Evolutionary conservation across 2,797 vertebrate genomes (phyloP), one percentile per base, ranked within the genome.

Genomic region (Brachyrhaphis roseni): DNA sequence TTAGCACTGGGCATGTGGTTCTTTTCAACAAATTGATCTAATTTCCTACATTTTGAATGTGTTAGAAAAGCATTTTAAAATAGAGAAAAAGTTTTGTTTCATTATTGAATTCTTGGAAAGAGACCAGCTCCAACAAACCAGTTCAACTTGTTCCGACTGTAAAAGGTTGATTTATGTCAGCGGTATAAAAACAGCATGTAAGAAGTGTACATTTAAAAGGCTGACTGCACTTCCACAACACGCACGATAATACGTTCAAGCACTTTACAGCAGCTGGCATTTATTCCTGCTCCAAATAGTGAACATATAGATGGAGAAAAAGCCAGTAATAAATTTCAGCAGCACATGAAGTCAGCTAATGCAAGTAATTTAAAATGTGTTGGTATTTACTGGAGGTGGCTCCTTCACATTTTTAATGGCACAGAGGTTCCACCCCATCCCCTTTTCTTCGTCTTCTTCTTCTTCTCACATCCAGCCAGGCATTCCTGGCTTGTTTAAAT

Each of bases 401-500:
- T 81, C 86, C 86, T 86, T 87, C 87, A 91, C 89, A 78, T 31
- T 81, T 89, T 93, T 92, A 92, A 93, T 90, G 84, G 89, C 78
- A 79, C 71, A 81, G 84, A 82, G 80, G 86, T 88, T 87, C 90
- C 89, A 88, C 82, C 73, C 75, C 88, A 83, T 82, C 86, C 87
- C 74, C 88, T 87, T 81, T 57, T 34, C 76, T 47, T 47, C 46
- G 5, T 23, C 49, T 8, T 26, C 49, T 91, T 84, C 89, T 88
- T 88, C 92, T 92, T 94, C 86, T 75, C 75, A 85, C 87, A 94
- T 93, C 94, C 95, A 96, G 93, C 93, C 94, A 96, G 94, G 95
- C 95, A 96, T 97, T 96, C 96, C 95, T 93, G 95, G 93, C 94
- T 96, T 97, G 97, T 97, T 97, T 97, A 96, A 97, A 96, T 97